Evolutionary conservation across 2,113 vertebrate genomes (phyloP).

Genomic region (Lasiurus borealis): DNA sequence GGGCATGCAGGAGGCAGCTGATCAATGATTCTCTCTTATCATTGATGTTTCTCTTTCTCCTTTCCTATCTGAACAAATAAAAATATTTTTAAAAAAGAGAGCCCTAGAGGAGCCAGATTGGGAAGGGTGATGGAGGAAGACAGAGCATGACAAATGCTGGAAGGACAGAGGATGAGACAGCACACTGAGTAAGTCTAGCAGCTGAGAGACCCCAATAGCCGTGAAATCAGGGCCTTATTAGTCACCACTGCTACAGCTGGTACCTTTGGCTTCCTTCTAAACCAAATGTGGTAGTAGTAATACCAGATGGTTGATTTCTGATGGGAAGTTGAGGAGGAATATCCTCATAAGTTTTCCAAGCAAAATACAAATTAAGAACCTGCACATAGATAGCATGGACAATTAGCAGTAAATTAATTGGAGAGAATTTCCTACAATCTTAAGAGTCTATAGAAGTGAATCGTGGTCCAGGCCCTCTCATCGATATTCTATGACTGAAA

Average conservation of each 20-base stretch:
- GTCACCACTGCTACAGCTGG: neutral
- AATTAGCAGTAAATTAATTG: neutral
- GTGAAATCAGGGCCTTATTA: neutral
- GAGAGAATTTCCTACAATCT: neutral
- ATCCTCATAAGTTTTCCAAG: neutral
- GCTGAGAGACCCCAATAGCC: neutral
- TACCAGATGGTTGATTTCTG: neutral
- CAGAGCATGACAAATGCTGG: neutral
- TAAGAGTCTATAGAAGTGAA: neutral
- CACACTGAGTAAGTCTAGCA: neutral
- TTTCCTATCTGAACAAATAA: no score
- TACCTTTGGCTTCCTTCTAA: neutral
- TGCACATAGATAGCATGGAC: neutral
- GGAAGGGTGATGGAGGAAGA: neutral
- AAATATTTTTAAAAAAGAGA: neutral
- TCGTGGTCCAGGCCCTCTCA: neutral
- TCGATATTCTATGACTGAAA: neutral
- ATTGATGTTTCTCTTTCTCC: no score
- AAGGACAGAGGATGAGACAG: neutral
- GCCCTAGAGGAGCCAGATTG: neutral
- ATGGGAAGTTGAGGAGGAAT: neutral
- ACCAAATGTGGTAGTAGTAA: neutral
- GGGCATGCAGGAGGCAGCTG: no score
- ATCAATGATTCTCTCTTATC: no score
- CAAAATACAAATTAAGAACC: constrained; percentile 1